Percentiles rank a stretch among this genome's conserved stretches.
Conservation (phyloP, 2,888 invertebrate genomes). For the Cynaeus angustus region DNA sequence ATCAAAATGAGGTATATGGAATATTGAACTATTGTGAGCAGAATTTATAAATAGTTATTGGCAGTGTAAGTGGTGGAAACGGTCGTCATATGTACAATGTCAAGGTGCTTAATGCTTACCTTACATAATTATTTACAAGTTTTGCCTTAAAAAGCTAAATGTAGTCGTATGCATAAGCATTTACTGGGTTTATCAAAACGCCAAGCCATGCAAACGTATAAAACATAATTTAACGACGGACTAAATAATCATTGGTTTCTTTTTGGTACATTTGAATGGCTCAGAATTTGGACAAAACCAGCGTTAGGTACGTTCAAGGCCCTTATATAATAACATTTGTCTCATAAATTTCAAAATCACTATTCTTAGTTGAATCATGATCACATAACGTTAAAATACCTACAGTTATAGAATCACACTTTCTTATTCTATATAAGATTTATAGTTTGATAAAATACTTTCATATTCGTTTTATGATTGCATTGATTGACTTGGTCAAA, state of each 20-base stretch:
- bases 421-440: slow-evolving; percentile 28
- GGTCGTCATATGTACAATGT: slow-evolving; percentile 42
- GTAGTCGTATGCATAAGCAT: slow-evolving; percentile 42
- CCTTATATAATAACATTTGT: slow-evolving; percentile 33
- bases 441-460: slow-evolving; percentile 38
- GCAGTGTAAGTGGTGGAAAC: slow-evolving; percentile 45
- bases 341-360: slow-evolving; percentile 35
- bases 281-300: slow-evolving; percentile 23
- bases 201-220: slow-evolving; percentile 11
- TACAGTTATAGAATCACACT: slow-evolving; percentile 43
- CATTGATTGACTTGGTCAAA: slow-evolving; percentile 45
- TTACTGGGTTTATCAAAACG: slow-evolving; percentile 24
- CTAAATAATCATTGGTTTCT: slow-evolving; percentile 12
- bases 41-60: slow-evolving; percentile 42
- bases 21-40: slow-evolving; percentile 46
- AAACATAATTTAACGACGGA: slow-evolving; percentile 7
- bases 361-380: slow-evolving; percentile 37
- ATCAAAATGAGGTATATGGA: slow-evolving; percentile 45
- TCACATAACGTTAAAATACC: slow-evolving; percentile 43
- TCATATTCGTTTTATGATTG: slow-evolving; percentile 32
- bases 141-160: slow-evolving; percentile 33
- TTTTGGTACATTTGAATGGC: slow-evolving; percentile 11
- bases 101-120: slow-evolving; percentile 20
- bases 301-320: slow-evolving; percentile 44
- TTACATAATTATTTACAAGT: slow-evolving; percentile 27